Evolutionary conservation across 2,113 vertebrate species (phyloP).

Genomic region (Hystrix cristata): DNA sequence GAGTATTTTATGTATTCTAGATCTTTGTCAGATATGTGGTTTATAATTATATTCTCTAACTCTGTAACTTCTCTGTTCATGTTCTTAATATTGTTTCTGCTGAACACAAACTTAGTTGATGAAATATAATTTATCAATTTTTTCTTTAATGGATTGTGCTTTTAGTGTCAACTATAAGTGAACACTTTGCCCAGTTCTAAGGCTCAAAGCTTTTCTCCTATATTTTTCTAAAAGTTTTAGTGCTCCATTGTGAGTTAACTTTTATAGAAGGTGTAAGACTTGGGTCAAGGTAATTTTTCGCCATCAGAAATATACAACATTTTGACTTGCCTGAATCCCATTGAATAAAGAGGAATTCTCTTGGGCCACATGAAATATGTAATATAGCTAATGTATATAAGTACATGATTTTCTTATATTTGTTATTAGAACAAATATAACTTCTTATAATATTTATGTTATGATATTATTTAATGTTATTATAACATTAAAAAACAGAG

Average conservation of each 20-base stretch:
- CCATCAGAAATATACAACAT: background rate
- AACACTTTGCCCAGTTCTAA: background rate
- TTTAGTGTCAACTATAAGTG: constrained; percentile 48
- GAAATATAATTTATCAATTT: constrained; percentile 24
- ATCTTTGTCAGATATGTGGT: constrained; percentile 38
- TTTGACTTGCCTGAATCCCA: background rate
- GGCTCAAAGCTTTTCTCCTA: background rate
- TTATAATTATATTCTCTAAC: constrained; percentile 50
- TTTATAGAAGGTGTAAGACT: background rate
- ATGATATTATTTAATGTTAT: no score
- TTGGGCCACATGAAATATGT: background rate
- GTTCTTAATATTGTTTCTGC: constrained; percentile 7
- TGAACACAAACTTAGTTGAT: constrained; percentile 18
- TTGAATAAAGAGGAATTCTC: no score
- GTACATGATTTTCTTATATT: background rate
- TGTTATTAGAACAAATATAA: background rate
- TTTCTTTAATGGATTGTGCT: constrained; percentile 36
- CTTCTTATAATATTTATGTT: no score
- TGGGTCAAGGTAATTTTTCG: background rate
- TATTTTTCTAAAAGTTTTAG: constrained; percentile 36
- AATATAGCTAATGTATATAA: background rate
- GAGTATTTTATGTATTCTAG: constrained; percentile 38
- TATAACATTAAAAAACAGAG: no score
- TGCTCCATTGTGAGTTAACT: constrained; percentile 33
- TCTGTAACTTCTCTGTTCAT: constrained; percentile 33